These are phyloP conservation scores for Pogonocherus hispidulus DNA, from an alignment of 2,888 invertebrate species.

Conservation along the genomic window DNA sequence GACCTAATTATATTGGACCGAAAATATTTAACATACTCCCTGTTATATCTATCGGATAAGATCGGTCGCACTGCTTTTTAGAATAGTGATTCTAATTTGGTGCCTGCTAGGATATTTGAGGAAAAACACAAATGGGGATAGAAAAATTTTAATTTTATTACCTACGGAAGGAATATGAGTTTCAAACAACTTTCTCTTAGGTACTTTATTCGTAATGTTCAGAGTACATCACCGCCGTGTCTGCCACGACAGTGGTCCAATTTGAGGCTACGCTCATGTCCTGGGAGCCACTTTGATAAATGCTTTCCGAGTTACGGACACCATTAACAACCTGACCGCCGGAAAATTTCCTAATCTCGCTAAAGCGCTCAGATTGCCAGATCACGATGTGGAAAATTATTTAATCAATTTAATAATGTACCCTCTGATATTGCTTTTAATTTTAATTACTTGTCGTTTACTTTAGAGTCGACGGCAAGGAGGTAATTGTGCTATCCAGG, in stretches of 20 bases:
- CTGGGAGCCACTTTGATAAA: constrained; percentile 46
- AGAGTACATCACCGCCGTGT: not conserved
- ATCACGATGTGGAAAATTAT: constrained; percentile 46
- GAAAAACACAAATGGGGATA: too few species aligned
- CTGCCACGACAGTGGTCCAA: constrained; percentile 4
- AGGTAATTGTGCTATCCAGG: too few species aligned
- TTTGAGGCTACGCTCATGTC: constrained; percentile 15
- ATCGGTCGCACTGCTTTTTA: too few species aligned
- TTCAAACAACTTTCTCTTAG: not conserved
- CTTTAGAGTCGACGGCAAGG: not conserved
- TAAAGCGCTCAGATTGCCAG: constrained; percentile 38
- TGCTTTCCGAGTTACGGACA: constrained; percentile 36
- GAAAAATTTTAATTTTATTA: too few species aligned
- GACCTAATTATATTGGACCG: too few species aligned
- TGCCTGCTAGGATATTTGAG: too few species aligned
- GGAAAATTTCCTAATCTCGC: constrained; percentile 46
- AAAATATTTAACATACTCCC: too few species aligned
- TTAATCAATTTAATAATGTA: constrained; percentile 47
- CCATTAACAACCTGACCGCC: constrained; percentile 47
- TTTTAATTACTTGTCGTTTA: constrained; percentile 26
- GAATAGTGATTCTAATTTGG: too few species aligned
- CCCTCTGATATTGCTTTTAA: constrained; percentile 35
- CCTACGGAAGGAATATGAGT: too few species aligned
- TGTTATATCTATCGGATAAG: too few species aligned
- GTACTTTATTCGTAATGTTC: not conserved